phyloP scores from a whole-genome alignment of 37 sponge, comb jelly and placozoan species.

The Lycopodina hypogea region DNA sequence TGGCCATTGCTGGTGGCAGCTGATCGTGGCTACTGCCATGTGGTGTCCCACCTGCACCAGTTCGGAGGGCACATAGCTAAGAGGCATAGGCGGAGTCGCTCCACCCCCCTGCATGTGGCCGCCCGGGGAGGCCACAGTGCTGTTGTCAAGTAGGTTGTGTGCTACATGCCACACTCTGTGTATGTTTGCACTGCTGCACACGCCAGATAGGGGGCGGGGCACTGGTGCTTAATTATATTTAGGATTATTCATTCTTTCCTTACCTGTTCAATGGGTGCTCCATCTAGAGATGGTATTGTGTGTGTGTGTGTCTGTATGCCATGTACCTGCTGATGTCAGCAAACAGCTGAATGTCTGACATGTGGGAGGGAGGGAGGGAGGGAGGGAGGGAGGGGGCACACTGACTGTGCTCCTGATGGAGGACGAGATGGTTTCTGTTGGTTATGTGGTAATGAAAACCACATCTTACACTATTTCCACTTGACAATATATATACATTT shows the following conservation, averaged over 20 bases:
- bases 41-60: conserved; percentile 35
- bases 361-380: background rate
- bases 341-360: too few relatives aligned
- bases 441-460: background rate
- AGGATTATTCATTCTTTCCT: too few relatives aligned
- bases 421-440: background rate
- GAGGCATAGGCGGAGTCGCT: background rate
- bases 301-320: too few relatives aligned
- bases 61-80: conserved; percentile 37
- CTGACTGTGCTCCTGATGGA: background rate
- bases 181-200: too few relatives aligned
- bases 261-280: too few relatives aligned
- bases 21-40: conserved; percentile 21
- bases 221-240: too few relatives aligned
- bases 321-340: too few relatives aligned
- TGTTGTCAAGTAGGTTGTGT: conserved; percentile 21
- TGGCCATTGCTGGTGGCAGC: conserved; percentile 62
- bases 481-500: background rate
- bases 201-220: too few relatives aligned
- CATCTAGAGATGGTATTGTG: too few relatives aligned
- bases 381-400: background rate
- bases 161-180: background rate
- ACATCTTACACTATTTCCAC: background rate
- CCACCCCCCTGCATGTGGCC: conserved; percentile 53
- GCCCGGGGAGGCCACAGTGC: conserved; percentile 42